Conservation (phyloP, 2,113 vertebrate genomes). For the Leptobrachium ailaonicum region DNA sequence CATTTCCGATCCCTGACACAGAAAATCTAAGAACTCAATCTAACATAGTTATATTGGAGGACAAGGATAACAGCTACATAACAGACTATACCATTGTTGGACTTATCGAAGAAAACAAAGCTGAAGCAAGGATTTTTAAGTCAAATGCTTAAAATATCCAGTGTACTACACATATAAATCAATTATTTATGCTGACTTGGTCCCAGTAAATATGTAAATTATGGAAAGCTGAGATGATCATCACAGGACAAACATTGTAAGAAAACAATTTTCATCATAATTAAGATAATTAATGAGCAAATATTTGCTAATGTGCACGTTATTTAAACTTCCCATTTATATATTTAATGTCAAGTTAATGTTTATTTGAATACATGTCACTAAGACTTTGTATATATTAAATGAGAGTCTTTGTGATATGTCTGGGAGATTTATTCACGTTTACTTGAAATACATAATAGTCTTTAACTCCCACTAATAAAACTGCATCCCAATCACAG, state of each 20-base stretch:
- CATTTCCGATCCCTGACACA: too few species aligned
- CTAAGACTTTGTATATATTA: background rate
- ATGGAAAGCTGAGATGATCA: background rate
- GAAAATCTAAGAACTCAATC: too few species aligned
- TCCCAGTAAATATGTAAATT: background rate
- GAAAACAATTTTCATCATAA: background rate
- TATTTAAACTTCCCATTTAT: background rate
- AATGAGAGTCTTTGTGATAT: background rate
- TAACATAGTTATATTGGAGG: too few species aligned
- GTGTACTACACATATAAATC: background rate
- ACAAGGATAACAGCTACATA: too few species aligned
- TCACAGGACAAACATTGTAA: background rate
- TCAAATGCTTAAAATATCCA: too few species aligned
- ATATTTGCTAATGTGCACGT: background rate
- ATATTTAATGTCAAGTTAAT: background rate
- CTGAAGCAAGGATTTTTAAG: too few species aligned
- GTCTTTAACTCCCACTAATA: too few species aligned
- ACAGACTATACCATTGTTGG: too few species aligned
- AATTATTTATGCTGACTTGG: background rate
- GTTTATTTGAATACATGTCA: background rate
- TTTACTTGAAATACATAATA: too few species aligned
- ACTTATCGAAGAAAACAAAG: too few species aligned
- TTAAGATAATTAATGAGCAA: background rate
- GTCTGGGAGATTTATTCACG: too few species aligned
- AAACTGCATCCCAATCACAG: too few species aligned